Percentiles rank a stretch among this genome's conserved stretches.
These are phyloP conservation scores for Uloborus diversus DNA, from an alignment of 1,140 invertebrate species.

Conservation along the genomic window DNA sequence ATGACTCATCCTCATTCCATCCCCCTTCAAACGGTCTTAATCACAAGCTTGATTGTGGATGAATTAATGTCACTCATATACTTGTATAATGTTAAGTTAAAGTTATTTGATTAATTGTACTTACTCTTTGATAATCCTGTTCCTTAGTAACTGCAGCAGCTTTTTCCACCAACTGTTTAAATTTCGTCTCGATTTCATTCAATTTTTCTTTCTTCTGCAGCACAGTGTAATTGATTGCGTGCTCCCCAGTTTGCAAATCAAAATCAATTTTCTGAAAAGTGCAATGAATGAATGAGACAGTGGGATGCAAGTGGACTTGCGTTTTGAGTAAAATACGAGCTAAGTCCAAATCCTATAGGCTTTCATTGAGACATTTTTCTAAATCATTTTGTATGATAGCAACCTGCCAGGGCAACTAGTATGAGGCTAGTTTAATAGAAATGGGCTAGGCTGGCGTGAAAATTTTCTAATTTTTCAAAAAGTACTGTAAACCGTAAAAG, in stretches of 20 bases:
- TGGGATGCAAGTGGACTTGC: not conserved
- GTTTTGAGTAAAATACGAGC: not conserved
- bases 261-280: conserved; percentile 14
- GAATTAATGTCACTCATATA: too few species aligned
- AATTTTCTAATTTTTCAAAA: not conserved
- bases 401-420: not conserved
- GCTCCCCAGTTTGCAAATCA: conserved; percentile 11
- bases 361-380: too few species aligned
- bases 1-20: too few species aligned
- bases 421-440: not conserved
- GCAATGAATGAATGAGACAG: not conserved
- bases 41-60: too few species aligned
- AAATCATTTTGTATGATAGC: not conserved
- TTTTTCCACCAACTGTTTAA: conserved; percentile 17
- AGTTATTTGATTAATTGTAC: not conserved
- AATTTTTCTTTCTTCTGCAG: conserved; percentile 15
- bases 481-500: too few species aligned
- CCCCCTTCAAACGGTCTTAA: too few species aligned
- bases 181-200: conserved; percentile 11
- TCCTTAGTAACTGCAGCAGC: conserved; percentile 10
- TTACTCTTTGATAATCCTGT: conserved; percentile 26
- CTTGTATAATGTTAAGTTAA: too few species aligned
- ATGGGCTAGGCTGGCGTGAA: not conserved
- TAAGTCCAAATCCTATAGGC: not conserved
- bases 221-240: conserved; percentile 17